A percentile compares a stretch with the other conserved stretches of the same genome.
phyloP scores from a whole-genome alignment of 1,140 invertebrate species.

The Lepidotrigona ventralis region DNA sequence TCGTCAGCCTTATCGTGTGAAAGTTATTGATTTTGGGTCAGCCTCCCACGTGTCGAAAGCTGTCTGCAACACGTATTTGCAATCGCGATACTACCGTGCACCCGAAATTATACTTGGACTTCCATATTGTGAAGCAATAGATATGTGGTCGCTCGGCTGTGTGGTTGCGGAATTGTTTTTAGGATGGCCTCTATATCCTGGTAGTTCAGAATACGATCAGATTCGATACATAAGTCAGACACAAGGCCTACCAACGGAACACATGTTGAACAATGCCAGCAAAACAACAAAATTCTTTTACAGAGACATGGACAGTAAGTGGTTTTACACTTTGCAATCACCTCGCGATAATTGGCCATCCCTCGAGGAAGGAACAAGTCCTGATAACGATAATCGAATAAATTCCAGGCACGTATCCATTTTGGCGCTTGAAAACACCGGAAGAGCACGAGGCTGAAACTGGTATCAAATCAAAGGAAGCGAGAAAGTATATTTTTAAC shows the following conservation, averaged over 20 bases:
- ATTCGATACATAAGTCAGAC: constrained; percentile 95
- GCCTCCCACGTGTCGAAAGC: constrained; percentile 99
- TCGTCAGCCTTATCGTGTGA: constrained; percentile 97
- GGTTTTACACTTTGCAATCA: not conserved
- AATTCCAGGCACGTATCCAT: constrained; percentile 89
- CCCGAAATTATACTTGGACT: constrained; percentile 99
- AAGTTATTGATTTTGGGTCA: constrained; percentile 99
- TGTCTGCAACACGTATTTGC: constrained; percentile 99
- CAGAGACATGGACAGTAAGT: constrained; percentile 92
- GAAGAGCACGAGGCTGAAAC: constrained; percentile 99
- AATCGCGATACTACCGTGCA: constrained; percentile 99
- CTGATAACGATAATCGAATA: no score
- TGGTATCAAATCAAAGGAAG: constrained; percentile 99
- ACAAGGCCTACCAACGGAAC: constrained; percentile 96
- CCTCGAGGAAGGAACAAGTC: not conserved
- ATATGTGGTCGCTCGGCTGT: constrained; percentile 99
- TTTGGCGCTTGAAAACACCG: constrained; percentile 98
- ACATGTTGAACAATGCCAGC: constrained; percentile 99
- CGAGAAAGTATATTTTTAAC: constrained; percentile 99
- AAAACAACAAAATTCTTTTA: constrained; percentile 99
- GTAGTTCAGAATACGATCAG: constrained; percentile 99
- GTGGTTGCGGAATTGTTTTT: constrained; percentile 99
- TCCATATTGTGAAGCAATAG: constrained; percentile 99
- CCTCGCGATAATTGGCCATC: no score
- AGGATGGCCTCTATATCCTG: constrained; percentile 99